Base-by-base conservation (phyloP, 1,140 invertebrate species). In the Anoplolepis gracilipes region DNA sequence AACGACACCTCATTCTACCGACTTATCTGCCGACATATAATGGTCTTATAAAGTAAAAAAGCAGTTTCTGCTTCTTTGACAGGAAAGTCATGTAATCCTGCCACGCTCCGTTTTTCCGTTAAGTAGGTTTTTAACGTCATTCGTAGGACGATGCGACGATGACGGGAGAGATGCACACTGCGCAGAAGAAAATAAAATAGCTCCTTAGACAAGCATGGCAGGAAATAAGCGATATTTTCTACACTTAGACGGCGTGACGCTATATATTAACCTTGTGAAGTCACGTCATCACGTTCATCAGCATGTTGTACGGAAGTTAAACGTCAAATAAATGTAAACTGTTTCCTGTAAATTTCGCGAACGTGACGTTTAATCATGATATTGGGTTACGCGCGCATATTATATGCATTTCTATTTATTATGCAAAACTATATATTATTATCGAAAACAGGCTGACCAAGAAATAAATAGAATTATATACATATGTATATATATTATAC, bases 91-190 rank as follows among this genome's bases (percentile, higher is more conserved):
- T 53, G 67, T 42, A 82, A 73, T 49, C 13, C 36, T 25, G 33
- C 19, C 49, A 3, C 25, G 53, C 55, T 81, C 6, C 64, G 30
- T 57, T 81, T 57, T 81, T 59, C 36, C 53, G 25, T 46, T 72
- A 82, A 82, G 67, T 72, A 73, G 36, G n/a, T 82, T 82, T 82
- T 72, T 82, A 59, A 73, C n/a, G 67, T 72, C 78, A 42, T 72
- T 33, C 78, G 36, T 65, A 46, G 67, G 36, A 82, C 53, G 33
- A 53, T 33, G 61, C 39, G 39, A 79, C 46, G 65, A 72, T 42
- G 78, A 81, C 65, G 53, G 39, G 39, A 49, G 46, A 72, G 78
- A 82, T 42, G 49, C 33, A 28, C 61, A 16, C 5, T 22, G 55
- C n/a, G n/a, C n/a, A n/a, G n/a, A 13, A 53, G 22, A 70, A 57